Evolutionary conservation across 2,797 vertebrate species (phyloP).

Genomic region (Sciurus carolinensis): DNA sequence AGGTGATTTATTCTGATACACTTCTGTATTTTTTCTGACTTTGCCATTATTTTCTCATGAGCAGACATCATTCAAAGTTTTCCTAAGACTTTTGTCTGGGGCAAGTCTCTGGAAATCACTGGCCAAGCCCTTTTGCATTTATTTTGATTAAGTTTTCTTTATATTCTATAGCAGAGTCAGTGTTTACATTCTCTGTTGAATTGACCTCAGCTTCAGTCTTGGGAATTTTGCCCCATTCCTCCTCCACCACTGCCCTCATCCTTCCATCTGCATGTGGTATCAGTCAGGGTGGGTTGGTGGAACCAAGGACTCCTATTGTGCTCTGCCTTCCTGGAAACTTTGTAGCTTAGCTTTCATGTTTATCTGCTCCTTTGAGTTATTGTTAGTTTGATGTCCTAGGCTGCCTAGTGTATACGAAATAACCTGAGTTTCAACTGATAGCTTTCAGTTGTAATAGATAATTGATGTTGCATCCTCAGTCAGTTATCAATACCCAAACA

Average conservation of each 20-base stretch:
- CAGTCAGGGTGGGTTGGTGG: neutral
- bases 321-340: neutral
- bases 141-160: conserved; percentile 46
- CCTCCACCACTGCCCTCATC: neutral
- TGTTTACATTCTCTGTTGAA: neutral
- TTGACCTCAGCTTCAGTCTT: neutral
- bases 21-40: conserved; percentile 71
- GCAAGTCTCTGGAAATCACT: conserved; percentile 56
- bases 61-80: conserved; percentile 62
- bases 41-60: conserved; percentile 73
- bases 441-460: conserved; percentile 62
- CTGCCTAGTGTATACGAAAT: conserved; percentile 35
- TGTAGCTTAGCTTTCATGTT: conserved; percentile 42
- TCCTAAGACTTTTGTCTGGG: conserved; percentile 27
- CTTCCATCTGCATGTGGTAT: neutral
- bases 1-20: conserved; percentile 71
- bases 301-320: neutral
- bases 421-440: conserved; percentile 53
- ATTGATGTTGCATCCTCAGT: neutral
- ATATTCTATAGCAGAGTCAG: neutral
- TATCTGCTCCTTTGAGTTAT: conserved; percentile 35
- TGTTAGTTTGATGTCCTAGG: conserved; percentile 46
- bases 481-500: conserved; percentile 7
- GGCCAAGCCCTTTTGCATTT: neutral
- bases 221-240: neutral